phyloP scores from a whole-genome alignment of 2,797 vertebrate species.

The Hydrophis major region DNA sequence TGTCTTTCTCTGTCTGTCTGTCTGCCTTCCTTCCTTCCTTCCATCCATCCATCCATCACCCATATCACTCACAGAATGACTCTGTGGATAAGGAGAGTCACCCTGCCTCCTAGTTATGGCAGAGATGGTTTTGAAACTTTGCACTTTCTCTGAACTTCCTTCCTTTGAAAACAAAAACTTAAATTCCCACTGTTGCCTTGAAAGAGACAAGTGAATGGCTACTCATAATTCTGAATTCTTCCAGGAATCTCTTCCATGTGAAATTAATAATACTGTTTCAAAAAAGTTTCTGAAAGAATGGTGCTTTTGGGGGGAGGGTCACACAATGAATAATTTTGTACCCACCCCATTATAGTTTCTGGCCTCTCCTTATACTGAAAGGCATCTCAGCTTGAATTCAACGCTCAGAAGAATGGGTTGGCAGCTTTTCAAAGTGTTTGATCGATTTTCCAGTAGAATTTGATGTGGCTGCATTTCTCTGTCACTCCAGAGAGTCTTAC shows the following conservation, averaged over 20 bases:
- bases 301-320: not conserved
- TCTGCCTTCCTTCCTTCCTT: too few species aligned
- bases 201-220: not conserved
- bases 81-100: not conserved
- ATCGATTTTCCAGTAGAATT: slow-evolving; percentile 6
- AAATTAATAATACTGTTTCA: not conserved
- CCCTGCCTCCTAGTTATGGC: not conserved
- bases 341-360: not conserved
- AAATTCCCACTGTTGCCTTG: not conserved
- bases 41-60: not conserved
- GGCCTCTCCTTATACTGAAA: not conserved
- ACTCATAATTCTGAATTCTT: not conserved
- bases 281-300: not conserved
- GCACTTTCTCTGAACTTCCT: not conserved
- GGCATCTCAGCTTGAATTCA: not conserved
- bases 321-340: not conserved
- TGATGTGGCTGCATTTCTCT: not conserved
- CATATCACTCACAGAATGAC: not conserved
- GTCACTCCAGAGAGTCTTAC: not conserved
- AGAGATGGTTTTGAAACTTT: not conserved
- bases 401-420: not conserved
- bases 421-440: not conserved
- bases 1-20: not conserved
- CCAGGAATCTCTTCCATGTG: not conserved
- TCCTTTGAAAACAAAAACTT: not conserved